A percentile compares a stretch with the other conserved stretches of the same genome.
Evolutionary conservation across 2,797 vertebrate species (phyloP).

Genomic region (Myoxocephalus aenaeus): DNA sequence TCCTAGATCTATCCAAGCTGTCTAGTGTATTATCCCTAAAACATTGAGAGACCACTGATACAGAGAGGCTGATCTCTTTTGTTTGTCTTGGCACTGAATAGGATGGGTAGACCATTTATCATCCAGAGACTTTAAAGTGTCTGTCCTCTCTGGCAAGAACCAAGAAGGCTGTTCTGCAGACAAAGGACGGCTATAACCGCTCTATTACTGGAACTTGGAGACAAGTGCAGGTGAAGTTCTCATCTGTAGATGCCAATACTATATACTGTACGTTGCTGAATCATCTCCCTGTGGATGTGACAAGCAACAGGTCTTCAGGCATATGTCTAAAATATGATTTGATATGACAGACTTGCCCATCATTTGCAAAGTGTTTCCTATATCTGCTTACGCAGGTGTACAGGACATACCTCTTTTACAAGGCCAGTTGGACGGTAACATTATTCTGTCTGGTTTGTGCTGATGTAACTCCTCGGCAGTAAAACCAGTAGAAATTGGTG

Average conservation of each 20-base stretch:
- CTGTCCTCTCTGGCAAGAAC: conserved; percentile 24
- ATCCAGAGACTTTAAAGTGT: conserved; percentile 27
- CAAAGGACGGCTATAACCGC: conserved; percentile 17
- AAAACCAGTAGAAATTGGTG: conserved; percentile 2
- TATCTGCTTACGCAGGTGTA: neutral
- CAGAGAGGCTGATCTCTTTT: conserved; percentile 12
- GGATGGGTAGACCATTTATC: conserved; percentile 31
- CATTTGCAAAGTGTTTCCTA: conserved; percentile 8
- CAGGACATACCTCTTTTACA: conserved; percentile 16
- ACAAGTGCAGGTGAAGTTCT: conserved; percentile 1
- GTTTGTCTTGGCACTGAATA: conserved; percentile 20
- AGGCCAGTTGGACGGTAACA: conserved; percentile 19
- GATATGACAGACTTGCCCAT: conserved; percentile 8
- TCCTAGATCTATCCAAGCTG: conserved; percentile 17
- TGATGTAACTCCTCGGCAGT: conserved; percentile 16
- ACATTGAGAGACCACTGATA: conserved; percentile 8
- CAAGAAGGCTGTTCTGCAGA: conserved; percentile 14
- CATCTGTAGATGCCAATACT: neutral
- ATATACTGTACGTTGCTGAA: conserved; percentile 9
- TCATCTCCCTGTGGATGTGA: neutral
- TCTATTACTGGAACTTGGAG: conserved; percentile 14
- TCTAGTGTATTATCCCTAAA: conserved; percentile 30
- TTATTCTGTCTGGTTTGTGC: conserved; percentile 27
- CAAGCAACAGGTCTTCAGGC: conserved; percentile 14
- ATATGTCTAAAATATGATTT: conserved; percentile 9